Evolutionary conservation across 2,113 vertebrate genomes (phyloP), one percentile per base, ranked within the genome.

Genomic region (Spheniscus mendiculus): DNA sequence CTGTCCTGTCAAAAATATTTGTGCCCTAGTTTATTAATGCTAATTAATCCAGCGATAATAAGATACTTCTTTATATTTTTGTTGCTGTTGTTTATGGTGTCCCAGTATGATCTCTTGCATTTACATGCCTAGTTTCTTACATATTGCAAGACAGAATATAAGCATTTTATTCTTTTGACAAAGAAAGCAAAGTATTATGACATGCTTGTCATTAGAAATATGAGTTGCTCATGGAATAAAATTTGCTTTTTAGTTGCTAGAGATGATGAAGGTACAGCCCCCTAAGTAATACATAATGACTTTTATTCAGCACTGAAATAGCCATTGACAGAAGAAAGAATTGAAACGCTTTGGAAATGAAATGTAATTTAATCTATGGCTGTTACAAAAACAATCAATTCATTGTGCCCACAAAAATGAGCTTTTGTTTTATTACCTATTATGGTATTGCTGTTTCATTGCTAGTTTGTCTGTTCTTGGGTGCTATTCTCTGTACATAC

Each of bases 41-140:
- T 98, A 96, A 98, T 98, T 98, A 98, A 92, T 73, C 94, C 88
- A 83, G 94, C 55, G 66, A 70, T 91, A 72, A 93, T 74, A 97
- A 85, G 77, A 47, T 82, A 72, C 84, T 91, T 40, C 90, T 96
- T 94, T 95, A 77, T 96, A 36, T 97, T 96, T 93, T 87, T 73
- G 53, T 90, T 90, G 65, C 80, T 83, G 79, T 38, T 96, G 76
- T 78, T 96, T 97, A 45, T 29, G 42, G 44, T 82, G 59, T 71
- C 50, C 89, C 45, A 20, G 96, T 56, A 34, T 30, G 71, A 90
- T 84, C 36, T 55, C 93, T 86, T 81, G 40, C 47, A 34, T 94
- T 89, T 90, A 34, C 79, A 62, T 53, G 50, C 84, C 40, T 65
- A 3, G 36, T 47, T 93, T 79, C 65, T 93, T 84, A n/a, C 30